Evolutionary conservation across 2,797 vertebrate genomes (phyloP).

Genomic region (Hipposideros larvatus): DNA sequence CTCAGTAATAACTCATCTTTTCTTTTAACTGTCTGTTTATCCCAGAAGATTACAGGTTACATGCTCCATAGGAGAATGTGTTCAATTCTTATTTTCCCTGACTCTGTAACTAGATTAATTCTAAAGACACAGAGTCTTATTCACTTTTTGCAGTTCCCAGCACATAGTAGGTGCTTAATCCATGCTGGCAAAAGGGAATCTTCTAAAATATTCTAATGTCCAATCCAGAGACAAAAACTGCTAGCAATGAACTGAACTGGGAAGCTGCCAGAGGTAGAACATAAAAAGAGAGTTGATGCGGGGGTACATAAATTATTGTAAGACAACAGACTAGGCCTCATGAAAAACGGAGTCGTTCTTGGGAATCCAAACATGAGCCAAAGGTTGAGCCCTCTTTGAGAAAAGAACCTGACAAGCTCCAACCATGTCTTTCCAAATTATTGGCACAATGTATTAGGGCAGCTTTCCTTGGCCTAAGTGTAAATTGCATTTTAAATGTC

Average conservation of each 20-base stretch:
- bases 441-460: constrained; percentile 60
- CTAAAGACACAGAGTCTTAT: not conserved
- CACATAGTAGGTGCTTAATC: constrained; percentile 31
- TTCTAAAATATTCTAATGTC: constrained; percentile 36
- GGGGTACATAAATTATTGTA: not conserved
- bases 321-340: not conserved
- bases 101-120: not conserved
- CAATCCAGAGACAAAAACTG: constrained; percentile 63
- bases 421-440: constrained; percentile 74
- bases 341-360: not conserved
- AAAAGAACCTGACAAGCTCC: constrained; percentile 50
- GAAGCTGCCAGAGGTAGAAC: not conserved
- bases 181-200: not conserved
- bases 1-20: not conserved
- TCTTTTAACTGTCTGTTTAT: not conserved
- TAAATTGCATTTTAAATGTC: constrained; percentile 72
- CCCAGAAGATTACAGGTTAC: not conserved
- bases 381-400: constrained; percentile 49
- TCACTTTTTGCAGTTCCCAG: not conserved
- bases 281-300: not conserved
- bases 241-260: not conserved
- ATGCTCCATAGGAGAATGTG: not conserved
- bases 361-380: constrained; percentile 60
- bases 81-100: not conserved
- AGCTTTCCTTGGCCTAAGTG: constrained; percentile 48